A percentile compares a stretch with the other conserved stretches of the same genome.
Evolutionary conservation across 2,888 invertebrate species (phyloP).

Genomic region (Watsonalla cultraria): DNA sequence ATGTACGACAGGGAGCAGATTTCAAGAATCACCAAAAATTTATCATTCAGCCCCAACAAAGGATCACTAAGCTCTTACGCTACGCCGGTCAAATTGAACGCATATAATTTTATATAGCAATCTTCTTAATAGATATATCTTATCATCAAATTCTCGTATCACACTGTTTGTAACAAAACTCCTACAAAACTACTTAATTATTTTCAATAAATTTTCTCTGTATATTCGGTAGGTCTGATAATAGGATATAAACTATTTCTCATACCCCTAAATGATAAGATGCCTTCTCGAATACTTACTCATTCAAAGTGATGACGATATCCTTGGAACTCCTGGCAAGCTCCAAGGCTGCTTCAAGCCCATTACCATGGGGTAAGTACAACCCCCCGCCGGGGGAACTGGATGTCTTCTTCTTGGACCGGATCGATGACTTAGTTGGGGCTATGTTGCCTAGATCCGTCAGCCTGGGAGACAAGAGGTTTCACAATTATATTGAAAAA

Average conservation of each 20-base stretch:
- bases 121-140: too few relatives aligned
- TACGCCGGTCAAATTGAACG: too few relatives aligned
- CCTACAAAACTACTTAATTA: too few relatives aligned
- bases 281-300: constrained; percentile 38
- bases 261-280: neutral
- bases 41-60: neutral
- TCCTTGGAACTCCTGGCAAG: constrained; percentile 58
- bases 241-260: too few relatives aligned
- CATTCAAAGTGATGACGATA: constrained; percentile 55
- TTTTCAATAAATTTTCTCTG: too few relatives aligned
- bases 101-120: too few relatives aligned
- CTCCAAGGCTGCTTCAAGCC: constrained; percentile 49
- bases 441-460: constrained; percentile 87
- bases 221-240: too few relatives aligned
- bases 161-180: too few relatives aligned
- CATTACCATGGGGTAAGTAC: constrained; percentile 44
- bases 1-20: neutral
- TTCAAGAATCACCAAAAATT: neutral
- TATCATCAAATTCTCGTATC: too few relatives aligned
- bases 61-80: too few relatives aligned
- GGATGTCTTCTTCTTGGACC: constrained; percentile 78
- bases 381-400: constrained; percentile 71
- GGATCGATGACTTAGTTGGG: constrained; percentile 57
- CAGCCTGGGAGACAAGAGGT: constrained; percentile 67
- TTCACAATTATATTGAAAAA: too few relatives aligned